phyloP scores from a whole-genome alignment of 2,113 vertebrate genomes.

The Cairina moschata region DNA sequence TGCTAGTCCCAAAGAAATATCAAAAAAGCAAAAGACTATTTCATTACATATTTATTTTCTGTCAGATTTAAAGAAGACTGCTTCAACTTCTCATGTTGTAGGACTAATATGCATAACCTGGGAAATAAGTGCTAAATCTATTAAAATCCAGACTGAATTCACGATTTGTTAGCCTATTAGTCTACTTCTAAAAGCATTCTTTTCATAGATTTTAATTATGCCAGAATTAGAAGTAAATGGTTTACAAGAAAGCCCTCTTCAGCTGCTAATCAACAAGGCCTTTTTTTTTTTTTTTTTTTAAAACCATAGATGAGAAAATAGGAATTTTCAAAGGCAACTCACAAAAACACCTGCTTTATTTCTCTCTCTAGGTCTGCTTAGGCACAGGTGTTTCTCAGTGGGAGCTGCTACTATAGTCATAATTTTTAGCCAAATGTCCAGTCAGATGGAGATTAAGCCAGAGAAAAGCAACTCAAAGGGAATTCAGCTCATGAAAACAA shows the following conservation, averaged over 20 bases:
- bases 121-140: background rate
- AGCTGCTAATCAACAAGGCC: background rate
- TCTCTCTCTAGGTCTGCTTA: background rate
- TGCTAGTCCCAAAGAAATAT: background rate
- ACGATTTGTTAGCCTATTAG: background rate
- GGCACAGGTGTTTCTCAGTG: background rate
- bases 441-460: background rate
- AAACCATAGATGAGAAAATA: background rate
- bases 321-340: background rate
- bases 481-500: background rate
- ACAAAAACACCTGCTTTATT: background rate
- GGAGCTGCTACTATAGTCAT: fast-evolving
- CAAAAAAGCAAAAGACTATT: background rate
- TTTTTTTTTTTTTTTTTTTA: background rate
- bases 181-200: background rate
- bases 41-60: fast-evolving
- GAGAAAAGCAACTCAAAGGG: background rate
- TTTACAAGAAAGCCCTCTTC: background rate
- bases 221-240: background rate
- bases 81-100: background rate
- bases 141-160: background rate
- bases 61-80: background rate
- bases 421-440: background rate
- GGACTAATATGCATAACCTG: background rate
- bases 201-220: background rate